Conservation (phyloP, 53 echinoderm and acorn worm genomes). For the Luidia sarsii region DNA sequence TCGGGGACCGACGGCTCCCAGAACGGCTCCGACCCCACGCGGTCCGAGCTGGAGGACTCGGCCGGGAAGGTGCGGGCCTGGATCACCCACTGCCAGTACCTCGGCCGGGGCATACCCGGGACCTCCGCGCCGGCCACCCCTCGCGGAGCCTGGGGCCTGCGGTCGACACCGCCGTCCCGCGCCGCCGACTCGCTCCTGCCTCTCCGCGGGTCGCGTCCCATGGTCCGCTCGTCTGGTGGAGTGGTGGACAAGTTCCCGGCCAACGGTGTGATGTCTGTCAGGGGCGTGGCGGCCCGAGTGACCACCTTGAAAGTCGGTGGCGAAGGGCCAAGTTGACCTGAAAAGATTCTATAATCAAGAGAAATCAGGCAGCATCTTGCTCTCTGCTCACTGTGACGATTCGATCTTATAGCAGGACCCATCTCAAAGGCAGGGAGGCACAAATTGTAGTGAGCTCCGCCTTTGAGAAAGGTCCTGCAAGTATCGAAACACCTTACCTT, state of each 20-base stretch:
- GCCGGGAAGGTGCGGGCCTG: slow-evolving; percentile 36
- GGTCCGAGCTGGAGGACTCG: slow-evolving; percentile 16
- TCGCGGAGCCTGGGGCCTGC: background rate
- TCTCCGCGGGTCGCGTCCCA: background rate
- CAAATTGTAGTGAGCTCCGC: too few relatives aligned
- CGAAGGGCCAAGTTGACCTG: background rate
- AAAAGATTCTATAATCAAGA: too few relatives aligned
- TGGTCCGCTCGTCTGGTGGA: slow-evolving; percentile 4
- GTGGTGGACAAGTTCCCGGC: slow-evolving; percentile 23
- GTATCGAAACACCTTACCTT: too few relatives aligned
- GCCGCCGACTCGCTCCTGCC: slow-evolving; percentile 24
- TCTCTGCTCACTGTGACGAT: too few relatives aligned
- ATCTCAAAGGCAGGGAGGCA: too few relatives aligned
- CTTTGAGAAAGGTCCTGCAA: too few relatives aligned
- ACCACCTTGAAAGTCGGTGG: background rate
- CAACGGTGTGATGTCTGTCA: slow-evolving; percentile 8
- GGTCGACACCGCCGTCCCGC: background rate
- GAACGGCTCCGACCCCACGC: slow-evolving; percentile 21
- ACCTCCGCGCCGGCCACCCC: background rate
- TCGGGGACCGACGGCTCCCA: too few relatives aligned
- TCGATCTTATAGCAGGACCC: background rate
- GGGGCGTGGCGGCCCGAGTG: background rate
- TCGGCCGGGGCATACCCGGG: background rate
- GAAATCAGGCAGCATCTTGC: too few relatives aligned
- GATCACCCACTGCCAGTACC: slow-evolving; percentile 11